A percentile compares a stretch with the other conserved stretches of the same genome.
Conservation (phyloP, 1,140 invertebrate species). For the Cydia fagiglandana region DNA sequence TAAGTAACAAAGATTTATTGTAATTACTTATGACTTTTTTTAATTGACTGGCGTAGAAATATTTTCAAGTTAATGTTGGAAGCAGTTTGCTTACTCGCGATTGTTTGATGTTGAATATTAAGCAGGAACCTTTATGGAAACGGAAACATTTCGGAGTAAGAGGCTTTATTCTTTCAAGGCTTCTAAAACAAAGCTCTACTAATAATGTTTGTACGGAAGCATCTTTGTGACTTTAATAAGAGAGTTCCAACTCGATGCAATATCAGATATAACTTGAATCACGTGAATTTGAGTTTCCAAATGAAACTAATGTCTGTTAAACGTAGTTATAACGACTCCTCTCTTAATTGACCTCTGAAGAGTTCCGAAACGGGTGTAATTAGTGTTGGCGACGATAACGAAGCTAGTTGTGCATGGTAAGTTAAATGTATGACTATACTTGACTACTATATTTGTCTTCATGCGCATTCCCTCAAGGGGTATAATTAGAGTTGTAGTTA, state of each 20-base stretch:
- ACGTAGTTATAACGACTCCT: conserved; percentile 14
- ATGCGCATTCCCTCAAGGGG: conserved; percentile 1
- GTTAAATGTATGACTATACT: background rate
- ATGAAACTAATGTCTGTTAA: background rate
- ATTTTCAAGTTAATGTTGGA: background rate
- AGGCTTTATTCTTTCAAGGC: conserved; percentile 15
- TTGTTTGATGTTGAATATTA: conserved; percentile 19
- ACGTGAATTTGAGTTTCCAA: background rate
- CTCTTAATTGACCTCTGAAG: conserved; percentile 11
- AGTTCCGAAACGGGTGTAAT: conserved; percentile 11
- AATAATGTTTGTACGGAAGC: conserved; percentile 1
- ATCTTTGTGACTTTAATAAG: background rate
- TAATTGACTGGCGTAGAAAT: background rate
- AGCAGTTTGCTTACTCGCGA: background rate
- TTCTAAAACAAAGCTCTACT: conserved; percentile 6
- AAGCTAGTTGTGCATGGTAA: conserved; percentile 14
- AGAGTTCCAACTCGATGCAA: background rate
- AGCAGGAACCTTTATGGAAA: background rate
- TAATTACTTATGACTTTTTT: background rate
- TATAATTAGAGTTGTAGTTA: conserved; percentile 25
- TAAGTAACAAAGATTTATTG: too few species aligned
- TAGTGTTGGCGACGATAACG: conserved; percentile 5
- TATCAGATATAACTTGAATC: background rate
- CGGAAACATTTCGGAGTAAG: conserved; percentile 4
- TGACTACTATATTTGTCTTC: background rate